phyloP scores from a whole-genome alignment of 2,888 invertebrate species.

The Hipparchia semele region DNA sequence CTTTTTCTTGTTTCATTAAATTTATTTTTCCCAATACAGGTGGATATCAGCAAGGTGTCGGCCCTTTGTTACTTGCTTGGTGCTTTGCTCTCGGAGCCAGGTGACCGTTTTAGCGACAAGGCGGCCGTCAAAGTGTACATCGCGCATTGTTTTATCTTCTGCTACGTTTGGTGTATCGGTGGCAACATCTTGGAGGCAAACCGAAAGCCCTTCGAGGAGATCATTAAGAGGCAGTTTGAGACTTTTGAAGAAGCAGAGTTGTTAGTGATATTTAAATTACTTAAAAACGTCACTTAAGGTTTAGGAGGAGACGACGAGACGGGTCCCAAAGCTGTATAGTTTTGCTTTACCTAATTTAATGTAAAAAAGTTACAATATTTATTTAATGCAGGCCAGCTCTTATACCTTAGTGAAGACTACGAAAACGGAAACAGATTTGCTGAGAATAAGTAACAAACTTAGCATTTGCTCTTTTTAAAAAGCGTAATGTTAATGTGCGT shows the following conservation, averaged over 20 bases:
- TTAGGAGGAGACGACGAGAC: too few relatives aligned
- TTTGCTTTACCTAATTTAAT: too few relatives aligned
- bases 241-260: conserved; percentile 85
- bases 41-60: conserved; percentile 91
- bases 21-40: conserved; percentile 68
- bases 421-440: too few relatives aligned
- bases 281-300: background rate
- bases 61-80: conserved; percentile 89
- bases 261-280: conserved; percentile 48
- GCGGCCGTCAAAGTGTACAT: conserved; percentile 85
- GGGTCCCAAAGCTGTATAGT: too few relatives aligned
- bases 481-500: too few relatives aligned
- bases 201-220: conserved; percentile 87
- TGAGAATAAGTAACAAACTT: too few relatives aligned
- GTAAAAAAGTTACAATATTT: too few relatives aligned
- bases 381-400: background rate
- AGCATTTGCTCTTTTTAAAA: too few relatives aligned
- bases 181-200: conserved; percentile 90
- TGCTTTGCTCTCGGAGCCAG: conserved; percentile 86
- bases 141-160: conserved; percentile 90
- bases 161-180: conserved; percentile 93
- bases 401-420: too few relatives aligned
- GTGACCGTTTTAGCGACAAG: conserved; percentile 84
- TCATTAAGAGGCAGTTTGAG: conserved; percentile 87
- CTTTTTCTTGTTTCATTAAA: too few relatives aligned